phyloP scores from a whole-genome alignment of 2,113 vertebrate genomes.

The Saccopteryx leptura region DNA sequence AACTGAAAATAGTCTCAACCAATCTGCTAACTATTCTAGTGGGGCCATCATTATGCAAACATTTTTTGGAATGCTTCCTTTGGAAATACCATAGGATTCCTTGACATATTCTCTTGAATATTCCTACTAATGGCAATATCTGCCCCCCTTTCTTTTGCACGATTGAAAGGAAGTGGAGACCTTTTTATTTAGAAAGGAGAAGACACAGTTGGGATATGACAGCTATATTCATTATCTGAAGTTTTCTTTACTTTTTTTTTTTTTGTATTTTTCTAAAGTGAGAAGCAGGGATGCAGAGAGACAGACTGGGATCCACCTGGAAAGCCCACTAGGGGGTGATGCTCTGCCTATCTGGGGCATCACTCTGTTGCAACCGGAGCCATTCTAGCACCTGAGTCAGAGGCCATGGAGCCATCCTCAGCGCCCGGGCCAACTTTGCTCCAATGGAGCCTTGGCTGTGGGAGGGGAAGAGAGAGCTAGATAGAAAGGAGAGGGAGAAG shows the following conservation, averaged over 20 bases:
- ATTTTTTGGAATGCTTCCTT: slow-evolving; percentile 38
- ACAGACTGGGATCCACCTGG: too few relatives aligned
- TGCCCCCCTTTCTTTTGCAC: background rate
- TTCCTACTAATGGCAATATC: background rate
- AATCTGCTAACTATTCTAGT: background rate
- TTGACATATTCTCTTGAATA: background rate
- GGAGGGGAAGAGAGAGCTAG: too few relatives aligned
- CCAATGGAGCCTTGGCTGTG: too few relatives aligned
- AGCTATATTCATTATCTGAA: background rate
- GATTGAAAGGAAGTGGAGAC: background rate
- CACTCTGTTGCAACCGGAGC: too few relatives aligned
- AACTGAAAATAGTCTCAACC: background rate
- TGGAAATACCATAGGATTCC: background rate
- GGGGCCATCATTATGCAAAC: background rate
- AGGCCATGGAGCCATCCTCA: too few relatives aligned
- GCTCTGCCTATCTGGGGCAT: too few relatives aligned
- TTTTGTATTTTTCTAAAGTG: too few relatives aligned
- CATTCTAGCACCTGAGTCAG: too few relatives aligned
- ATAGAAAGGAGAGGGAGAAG: too few relatives aligned
- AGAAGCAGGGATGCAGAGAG: too few relatives aligned
- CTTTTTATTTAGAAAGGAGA: slow-evolving; percentile 20
- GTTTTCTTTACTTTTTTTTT: background rate
- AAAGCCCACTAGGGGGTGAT: too few relatives aligned
- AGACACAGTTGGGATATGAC: background rate
- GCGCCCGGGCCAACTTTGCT: too few relatives aligned